Conservation (phyloP, 2,797 vertebrate genomes). For the Mus minutoides region DNA sequence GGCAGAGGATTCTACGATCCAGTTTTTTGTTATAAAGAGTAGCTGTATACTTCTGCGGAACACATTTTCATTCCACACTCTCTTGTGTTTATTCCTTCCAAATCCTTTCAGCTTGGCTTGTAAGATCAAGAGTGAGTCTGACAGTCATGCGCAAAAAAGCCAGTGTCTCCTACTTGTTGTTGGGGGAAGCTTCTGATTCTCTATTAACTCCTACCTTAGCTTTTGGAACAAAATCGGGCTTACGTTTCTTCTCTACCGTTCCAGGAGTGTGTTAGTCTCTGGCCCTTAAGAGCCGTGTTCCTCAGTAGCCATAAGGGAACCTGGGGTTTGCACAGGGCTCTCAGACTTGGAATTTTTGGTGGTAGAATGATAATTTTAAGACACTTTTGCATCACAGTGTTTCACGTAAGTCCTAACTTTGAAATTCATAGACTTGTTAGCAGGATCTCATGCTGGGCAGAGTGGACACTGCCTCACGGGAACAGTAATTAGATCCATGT, state of each 20-base stretch:
- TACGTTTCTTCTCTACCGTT: slow-evolving; percentile 1
- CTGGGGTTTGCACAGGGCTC: background rate
- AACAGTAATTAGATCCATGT: background rate
- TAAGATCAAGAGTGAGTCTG: background rate
- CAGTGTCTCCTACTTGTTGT: background rate
- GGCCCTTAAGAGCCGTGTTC: background rate
- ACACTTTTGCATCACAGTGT: background rate
- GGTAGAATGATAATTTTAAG: background rate
- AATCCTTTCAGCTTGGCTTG: background rate
- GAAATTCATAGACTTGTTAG: background rate
- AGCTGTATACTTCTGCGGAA: background rate
- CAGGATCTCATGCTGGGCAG: background rate
- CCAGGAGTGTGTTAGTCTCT: background rate
- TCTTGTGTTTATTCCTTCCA: slow-evolving; percentile 27
- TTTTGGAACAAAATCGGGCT: slow-evolving; percentile 9
- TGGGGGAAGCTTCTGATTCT: background rate
- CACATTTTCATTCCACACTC: background rate
- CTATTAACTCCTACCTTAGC: background rate
- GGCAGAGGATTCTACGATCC: background rate
- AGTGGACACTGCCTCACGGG: background rate
- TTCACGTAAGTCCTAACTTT: background rate
- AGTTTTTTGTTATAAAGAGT: background rate
- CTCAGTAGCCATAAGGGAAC: background rate
- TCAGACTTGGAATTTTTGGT: background rate
- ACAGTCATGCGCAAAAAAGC: background rate